Evolutionary conservation across 2,888 invertebrate genomes (phyloP), one percentile per base, ranked within the genome.

Genomic region (Coleophora flavipennella): DNA sequence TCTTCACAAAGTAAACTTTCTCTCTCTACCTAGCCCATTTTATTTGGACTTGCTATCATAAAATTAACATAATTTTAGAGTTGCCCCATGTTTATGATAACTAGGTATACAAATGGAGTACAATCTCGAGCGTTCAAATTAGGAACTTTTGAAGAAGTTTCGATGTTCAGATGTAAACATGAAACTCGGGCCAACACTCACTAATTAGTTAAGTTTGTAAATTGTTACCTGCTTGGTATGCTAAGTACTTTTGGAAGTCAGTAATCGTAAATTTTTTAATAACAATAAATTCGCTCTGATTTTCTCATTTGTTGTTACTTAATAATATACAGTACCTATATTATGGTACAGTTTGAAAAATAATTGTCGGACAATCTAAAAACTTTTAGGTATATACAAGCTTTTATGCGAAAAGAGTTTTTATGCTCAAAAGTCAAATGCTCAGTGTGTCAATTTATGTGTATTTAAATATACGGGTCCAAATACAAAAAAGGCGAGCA

Each of bases 151-250:
- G 56, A 59, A 64, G 61, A 71, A 72, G 52, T 69, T 60, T 61
- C 63, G 62, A 66, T 65, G 64, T 63, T 71, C 58, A 53, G 38
- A 59, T 65, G 72, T 62, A 72, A 78, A 76, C 70, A 73, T 72
- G 70, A 73, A 77, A 74, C 68, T 70, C 59, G 51, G 62, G 62
- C 62, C 61, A 60, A 65, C 63, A 59, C 60, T 59, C 62, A 57
- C 67, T 78, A 78, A 79, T 77, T 79, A 77, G 70, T 64, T 67
- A 76, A 77, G 65, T 78, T 79, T 77, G 67, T 71, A 75, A 79
- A 78, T 76, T 78, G 77, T 73, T 77, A 70, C 78, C 74, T 76
- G 78, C 77, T 78, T 77, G 75, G 69, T 78, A 77, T 74, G 76
- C 74, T 72, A 77, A 77, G 67, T 73, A 63, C 66, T 59, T 62